Evolutionary conservation across 2,888 invertebrate genomes (phyloP).

Genomic region (Polyommatus iphigenia): DNA sequence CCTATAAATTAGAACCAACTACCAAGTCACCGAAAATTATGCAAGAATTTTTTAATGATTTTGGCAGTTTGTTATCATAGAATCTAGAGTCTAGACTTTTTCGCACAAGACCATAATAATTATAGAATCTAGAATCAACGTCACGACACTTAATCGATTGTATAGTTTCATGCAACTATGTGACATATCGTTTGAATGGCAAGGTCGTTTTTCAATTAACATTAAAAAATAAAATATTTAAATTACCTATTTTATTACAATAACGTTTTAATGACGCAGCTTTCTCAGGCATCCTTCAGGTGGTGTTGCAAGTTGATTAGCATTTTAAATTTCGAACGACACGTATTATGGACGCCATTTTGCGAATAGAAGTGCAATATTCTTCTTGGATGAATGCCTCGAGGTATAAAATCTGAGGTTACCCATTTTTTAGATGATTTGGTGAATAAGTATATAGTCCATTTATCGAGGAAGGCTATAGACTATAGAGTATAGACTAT

Average conservation of each 20-base stretch:
- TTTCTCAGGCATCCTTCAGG: constrained; percentile 22
- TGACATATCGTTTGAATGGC: constrained; percentile 13
- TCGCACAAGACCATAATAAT: not conserved
- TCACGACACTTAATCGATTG: not conserved
- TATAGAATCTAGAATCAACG: not conserved
- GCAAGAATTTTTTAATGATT: too few species aligned
- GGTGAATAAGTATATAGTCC: too few species aligned
- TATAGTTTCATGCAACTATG: not conserved
- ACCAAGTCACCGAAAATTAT: too few species aligned
- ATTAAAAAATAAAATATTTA: constrained; percentile 4
- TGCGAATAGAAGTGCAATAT: not conserved
- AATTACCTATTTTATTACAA: constrained; percentile 13
- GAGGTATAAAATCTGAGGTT: too few species aligned
- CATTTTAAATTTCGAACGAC: constrained; percentile 12
- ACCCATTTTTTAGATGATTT: too few species aligned
- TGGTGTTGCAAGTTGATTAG: not conserved
- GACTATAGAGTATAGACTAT: too few species aligned
- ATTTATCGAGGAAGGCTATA: too few species aligned
- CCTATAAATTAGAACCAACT: too few species aligned
- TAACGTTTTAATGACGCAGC: constrained; percentile 4
- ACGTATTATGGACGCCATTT: not conserved
- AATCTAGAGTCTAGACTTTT: not conserved
- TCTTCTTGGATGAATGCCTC: not conserved
- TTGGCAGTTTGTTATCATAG: not conserved
- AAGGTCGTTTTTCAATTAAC: constrained; percentile 9